Conservation (phyloP, 2,888 invertebrate genomes). For the Physocephala rufipes region DNA sequence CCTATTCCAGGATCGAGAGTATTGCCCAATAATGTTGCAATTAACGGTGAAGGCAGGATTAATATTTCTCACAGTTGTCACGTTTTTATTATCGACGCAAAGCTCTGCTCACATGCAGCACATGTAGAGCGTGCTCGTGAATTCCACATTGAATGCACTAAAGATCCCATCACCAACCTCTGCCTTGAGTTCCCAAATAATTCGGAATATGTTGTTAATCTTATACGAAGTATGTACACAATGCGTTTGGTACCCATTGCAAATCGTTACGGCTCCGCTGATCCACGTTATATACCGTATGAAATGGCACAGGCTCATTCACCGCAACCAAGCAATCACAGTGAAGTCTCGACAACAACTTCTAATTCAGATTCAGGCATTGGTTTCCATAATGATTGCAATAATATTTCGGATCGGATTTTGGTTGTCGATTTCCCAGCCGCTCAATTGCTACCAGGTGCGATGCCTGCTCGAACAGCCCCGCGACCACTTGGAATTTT, state of each 20-base stretch:
- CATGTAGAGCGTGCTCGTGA: slow-evolving; percentile 83
- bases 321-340: slow-evolving; percentile 85
- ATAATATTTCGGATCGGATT: slow-evolving; percentile 83
- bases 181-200: slow-evolving; percentile 92
- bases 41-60: slow-evolving; percentile 52
- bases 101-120: slow-evolving; percentile 81
- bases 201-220: slow-evolving; percentile 78
- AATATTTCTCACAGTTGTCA: slow-evolving; percentile 89
- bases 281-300: slow-evolving; percentile 49
- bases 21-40: too few relatives aligned
- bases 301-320: slow-evolving; percentile 71
- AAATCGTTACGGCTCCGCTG: slow-evolving; percentile 47
- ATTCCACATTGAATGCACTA: slow-evolving; percentile 87
- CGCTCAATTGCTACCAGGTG: slow-evolving; percentile 49
- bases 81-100: slow-evolving; percentile 92
- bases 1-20: slow-evolving; percentile 33
- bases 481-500: slow-evolving; percentile 61
- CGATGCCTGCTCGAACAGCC: slow-evolving; percentile 28
- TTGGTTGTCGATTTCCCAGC: slow-evolving; percentile 79
- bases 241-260: slow-evolving; percentile 67
- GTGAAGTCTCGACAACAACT: slow-evolving; percentile 82
- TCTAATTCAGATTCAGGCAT: slow-evolving; percentile 96
- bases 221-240: slow-evolving; percentile 78
- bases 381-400: slow-evolving; percentile 89
- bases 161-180: slow-evolving; percentile 78